These are phyloP conservation scores for Drosophila watanabei DNA, from an alignment of 1,140 invertebrate genomes.

Conservation along the genomic window DNA sequence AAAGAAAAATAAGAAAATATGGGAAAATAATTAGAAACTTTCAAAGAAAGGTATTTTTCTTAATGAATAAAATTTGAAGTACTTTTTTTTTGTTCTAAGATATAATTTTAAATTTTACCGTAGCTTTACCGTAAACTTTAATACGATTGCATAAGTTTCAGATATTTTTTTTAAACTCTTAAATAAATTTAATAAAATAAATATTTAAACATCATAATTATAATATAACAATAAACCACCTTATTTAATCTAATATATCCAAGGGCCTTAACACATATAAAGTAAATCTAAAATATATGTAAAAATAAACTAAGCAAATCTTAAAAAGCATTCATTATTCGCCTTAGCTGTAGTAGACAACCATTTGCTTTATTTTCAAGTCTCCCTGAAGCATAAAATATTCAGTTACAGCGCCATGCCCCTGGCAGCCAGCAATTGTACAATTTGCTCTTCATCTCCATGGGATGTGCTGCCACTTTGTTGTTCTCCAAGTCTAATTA, in stretches of 20 bases:
- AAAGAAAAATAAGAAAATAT: background rate
- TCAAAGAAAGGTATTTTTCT: background rate
- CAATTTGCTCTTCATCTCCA: slow-evolving; percentile 68
- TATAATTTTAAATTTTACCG: background rate
- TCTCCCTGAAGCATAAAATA: slow-evolving; percentile 69
- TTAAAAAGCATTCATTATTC: slow-evolving; percentile 38
- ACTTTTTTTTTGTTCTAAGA: no score
- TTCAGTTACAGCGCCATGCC: slow-evolving; percentile 63
- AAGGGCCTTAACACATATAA: no score
- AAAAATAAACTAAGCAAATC: background rate
- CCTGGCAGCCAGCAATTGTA: slow-evolving; percentile 38
- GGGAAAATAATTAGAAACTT: background rate
- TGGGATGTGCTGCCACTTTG: slow-evolving; percentile 38
- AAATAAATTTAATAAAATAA: no score
- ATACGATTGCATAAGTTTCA: no score
- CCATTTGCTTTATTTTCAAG: slow-evolving; percentile 32
- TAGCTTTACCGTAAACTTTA: no score
- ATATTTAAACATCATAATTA: no score
- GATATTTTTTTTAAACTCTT: no score
- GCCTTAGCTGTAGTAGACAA: background rate
- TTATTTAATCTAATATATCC: no score
- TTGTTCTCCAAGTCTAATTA: slow-evolving; percentile 79
- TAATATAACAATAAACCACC: no score
- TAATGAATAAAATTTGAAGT: no score
- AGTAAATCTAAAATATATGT: no score